Conservation (phyloP, 2,113 vertebrate species). For the pig (Sus scrofa) region DNA sequence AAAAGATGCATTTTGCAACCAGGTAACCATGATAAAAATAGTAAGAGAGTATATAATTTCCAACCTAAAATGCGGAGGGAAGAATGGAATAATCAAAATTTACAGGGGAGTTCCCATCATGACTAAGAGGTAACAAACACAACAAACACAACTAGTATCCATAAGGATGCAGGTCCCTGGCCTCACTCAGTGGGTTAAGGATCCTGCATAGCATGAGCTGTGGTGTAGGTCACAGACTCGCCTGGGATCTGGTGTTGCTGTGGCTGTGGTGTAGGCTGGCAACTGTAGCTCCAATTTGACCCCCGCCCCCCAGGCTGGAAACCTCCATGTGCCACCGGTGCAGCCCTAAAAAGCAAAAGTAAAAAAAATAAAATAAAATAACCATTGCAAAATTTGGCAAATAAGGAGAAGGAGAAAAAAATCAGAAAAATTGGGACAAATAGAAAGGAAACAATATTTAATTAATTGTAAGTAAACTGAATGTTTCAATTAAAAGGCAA, state of each 20-base stretch:
- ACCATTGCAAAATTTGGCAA: background rate
- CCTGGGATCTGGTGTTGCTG: too few relatives aligned
- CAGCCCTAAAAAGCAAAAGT: too few relatives aligned
- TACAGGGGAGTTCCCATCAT: background rate
- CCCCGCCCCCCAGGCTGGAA: too few relatives aligned
- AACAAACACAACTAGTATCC: too few relatives aligned
- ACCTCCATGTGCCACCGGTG: too few relatives aligned
- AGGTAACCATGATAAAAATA: background rate
- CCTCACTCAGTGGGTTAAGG: too few relatives aligned
- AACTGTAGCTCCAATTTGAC: too few relatives aligned
- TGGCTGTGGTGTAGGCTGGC: too few relatives aligned
- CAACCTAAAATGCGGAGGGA: background rate
- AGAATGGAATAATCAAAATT: background rate
- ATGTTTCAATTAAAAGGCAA: constrained; percentile 21
- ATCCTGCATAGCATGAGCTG: too few relatives aligned
- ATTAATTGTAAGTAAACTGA: background rate
- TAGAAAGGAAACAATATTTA: background rate
- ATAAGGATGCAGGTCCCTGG: too few relatives aligned
- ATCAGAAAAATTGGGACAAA: background rate
- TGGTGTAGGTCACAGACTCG: too few relatives aligned
- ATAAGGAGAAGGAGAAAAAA: background rate
- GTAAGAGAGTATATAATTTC: background rate
- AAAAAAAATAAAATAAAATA: background rate
- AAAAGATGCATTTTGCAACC: background rate
- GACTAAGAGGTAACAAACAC: too few relatives aligned